Evolutionary conservation across 2,113 vertebrate species (phyloP), one percentile per base, ranked within the genome.

Genomic region (Vidua chalybeata): DNA sequence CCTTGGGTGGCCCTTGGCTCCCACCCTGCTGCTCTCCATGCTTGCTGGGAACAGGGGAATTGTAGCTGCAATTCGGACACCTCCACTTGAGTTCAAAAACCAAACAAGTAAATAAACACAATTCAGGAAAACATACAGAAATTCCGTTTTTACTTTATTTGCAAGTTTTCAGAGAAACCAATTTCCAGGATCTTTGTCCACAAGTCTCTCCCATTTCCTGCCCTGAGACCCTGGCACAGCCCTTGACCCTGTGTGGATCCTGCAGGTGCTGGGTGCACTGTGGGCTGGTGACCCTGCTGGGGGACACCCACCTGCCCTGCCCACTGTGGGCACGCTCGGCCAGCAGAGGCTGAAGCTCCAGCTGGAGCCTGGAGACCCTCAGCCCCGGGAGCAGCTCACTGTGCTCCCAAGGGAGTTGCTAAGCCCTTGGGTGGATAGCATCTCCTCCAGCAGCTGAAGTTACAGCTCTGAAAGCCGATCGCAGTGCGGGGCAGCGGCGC

Each of bases 271-370:
- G 12, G 37, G 66, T 2, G 23, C 45, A 2, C 26, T 2, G 18
- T 5, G 67, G 37, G 30, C 15, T 5, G 20, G 39, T 1, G 45
- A 17, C 61, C 27, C 35, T 24, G 41, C 72, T 31, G 58, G 22
- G 49, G 62, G 54, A 51, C 64, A 31, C 15, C 16, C 39, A 6
- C 39, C 26, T 3, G 41, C 21, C 6, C 37, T 52, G 77, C 23
- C 18, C 35, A 4, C 8, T 0, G 0, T 0, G 4, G 37, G 33
- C 56, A 66, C 1, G 1, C 73, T 23, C 0, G 0, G 58, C 63
- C 11, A 9, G 30, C 35, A 39, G 13, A 10, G 31, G 6, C 45
- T 10, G 6, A 7, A 31, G 75, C 51, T 30, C 13, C 77, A 16
- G 73, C 13, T 4, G 46, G n/a, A 45, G 41, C 78, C 2, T 1